Conservation (phyloP, 1,140 invertebrate genomes). For the Holotrichia oblita region DNA sequence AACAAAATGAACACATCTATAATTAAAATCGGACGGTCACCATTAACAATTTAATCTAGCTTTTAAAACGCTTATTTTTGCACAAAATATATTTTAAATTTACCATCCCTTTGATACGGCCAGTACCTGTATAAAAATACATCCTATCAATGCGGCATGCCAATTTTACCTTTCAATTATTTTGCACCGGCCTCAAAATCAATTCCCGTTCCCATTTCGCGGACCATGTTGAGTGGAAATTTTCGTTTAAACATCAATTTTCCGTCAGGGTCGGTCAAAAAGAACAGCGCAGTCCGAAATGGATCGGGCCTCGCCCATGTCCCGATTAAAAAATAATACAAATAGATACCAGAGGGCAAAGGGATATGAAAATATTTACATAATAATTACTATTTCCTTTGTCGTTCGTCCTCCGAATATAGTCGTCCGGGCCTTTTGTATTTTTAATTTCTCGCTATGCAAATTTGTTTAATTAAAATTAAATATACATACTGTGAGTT, state of each 20-base stretch:
- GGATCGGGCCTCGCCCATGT: not conserved
- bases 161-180: slow-evolving; percentile 5
- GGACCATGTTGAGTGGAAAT: not conserved
- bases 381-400: slow-evolving; percentile 30
- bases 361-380: slow-evolving; percentile 36
- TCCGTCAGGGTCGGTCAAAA: not conserved
- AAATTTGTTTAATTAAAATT: slow-evolving; percentile 37
- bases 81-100: too few relatives aligned
- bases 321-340: slow-evolving; percentile 21
- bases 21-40: too few relatives aligned
- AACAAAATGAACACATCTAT: too few relatives aligned
- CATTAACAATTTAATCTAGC: too few relatives aligned
- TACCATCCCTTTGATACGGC: too few relatives aligned
- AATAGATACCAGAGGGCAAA: not conserved
- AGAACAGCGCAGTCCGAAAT: not conserved
- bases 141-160: not conserved
- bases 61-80: too few relatives aligned
- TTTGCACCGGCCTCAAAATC: not conserved
- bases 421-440: not conserved
- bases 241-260: slow-evolving; percentile 9
- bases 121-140: too few relatives aligned
- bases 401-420: not conserved
- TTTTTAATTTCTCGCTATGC: slow-evolving; percentile 29
- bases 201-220: not conserved
- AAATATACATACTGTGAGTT: not conserved